These are phyloP conservation scores for Drosophila gunungcola DNA, from an alignment of 1,140 invertebrate genomes.

Conservation along the genomic window DNA sequence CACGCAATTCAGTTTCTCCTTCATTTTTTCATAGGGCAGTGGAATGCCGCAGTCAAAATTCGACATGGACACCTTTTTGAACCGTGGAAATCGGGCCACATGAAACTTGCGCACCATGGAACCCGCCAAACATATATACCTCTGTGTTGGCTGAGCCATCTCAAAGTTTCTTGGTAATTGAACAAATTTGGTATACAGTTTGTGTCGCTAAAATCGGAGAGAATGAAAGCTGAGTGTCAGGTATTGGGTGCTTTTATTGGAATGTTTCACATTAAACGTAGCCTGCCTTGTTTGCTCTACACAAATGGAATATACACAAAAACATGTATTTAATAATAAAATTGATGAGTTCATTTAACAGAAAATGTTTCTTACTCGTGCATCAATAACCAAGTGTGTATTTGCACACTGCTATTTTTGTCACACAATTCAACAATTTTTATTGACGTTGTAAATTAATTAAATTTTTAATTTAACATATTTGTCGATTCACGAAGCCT, in stretches of 20 bases:
- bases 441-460: no score
- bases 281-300: background rate
- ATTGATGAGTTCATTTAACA: no score
- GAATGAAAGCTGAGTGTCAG: conserved; percentile 5
- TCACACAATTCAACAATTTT: no score
- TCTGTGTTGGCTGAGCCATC: conserved; percentile 15
- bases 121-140: conserved; percentile 17
- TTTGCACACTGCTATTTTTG: no score
- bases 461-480: no score
- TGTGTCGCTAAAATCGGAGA: background rate
- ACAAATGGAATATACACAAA: no score
- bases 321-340: no score
- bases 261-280: no score
- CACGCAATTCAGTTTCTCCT: conserved; percentile 92
- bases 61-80: conserved; percentile 92
- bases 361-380: no score
- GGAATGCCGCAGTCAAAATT: conserved; percentile 92
- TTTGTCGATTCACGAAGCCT: no score
- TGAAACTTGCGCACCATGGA: conserved; percentile 22
- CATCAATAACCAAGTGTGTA: no score
- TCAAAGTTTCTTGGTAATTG: background rate
- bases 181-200: background rate
- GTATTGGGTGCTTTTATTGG: conserved; percentile 3
- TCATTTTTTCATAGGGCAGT: conserved; percentile 96
- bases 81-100: background rate